Conservation (phyloP, 2,888 invertebrate species). For the Cotesia congregata region DNA sequence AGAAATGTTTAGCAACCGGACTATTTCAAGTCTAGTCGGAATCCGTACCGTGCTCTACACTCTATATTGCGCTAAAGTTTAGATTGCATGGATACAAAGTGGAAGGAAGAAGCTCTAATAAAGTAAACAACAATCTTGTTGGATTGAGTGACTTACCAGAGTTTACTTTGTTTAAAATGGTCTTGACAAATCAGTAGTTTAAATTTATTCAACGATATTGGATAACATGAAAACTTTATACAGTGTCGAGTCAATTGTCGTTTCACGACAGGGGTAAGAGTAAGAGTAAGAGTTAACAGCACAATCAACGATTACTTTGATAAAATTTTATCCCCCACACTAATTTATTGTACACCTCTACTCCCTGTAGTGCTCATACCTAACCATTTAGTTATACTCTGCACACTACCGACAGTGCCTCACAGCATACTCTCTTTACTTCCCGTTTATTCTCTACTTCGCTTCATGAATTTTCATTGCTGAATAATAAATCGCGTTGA, state of each 20-base stretch:
- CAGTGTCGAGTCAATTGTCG: conserved; percentile 12
- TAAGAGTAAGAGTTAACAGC: not conserved
- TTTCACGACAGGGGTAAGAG: too few species aligned
- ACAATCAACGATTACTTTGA: conserved; percentile 12
- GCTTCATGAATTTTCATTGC: conserved; percentile 20
- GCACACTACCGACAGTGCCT: not conserved
- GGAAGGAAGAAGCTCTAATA: not conserved
- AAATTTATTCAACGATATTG: conserved; percentile 6
- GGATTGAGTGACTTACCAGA: not conserved
- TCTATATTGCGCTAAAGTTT: too few species aligned
- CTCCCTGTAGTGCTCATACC: too few species aligned
- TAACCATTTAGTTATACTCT: too few species aligned
- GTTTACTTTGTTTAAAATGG: not conserved
- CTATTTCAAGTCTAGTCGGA: not conserved
- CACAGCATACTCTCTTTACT: not conserved
- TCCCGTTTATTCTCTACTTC: conserved; percentile 4
- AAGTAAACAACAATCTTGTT: not conserved
- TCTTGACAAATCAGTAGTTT: not conserved
- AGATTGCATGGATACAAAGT: too few species aligned
- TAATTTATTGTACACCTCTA: not conserved
- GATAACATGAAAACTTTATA: conserved; percentile 9
- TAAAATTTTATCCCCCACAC: not conserved
- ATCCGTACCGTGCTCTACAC: not conserved
- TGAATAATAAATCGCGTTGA: conserved; percentile 8
- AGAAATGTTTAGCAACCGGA: not conserved